A percentile compares a stretch with the other conserved stretches of the same genome.
phyloP scores from a whole-genome alignment of 2,113 vertebrate species.

The Melanerpes aurifrons region DNA sequence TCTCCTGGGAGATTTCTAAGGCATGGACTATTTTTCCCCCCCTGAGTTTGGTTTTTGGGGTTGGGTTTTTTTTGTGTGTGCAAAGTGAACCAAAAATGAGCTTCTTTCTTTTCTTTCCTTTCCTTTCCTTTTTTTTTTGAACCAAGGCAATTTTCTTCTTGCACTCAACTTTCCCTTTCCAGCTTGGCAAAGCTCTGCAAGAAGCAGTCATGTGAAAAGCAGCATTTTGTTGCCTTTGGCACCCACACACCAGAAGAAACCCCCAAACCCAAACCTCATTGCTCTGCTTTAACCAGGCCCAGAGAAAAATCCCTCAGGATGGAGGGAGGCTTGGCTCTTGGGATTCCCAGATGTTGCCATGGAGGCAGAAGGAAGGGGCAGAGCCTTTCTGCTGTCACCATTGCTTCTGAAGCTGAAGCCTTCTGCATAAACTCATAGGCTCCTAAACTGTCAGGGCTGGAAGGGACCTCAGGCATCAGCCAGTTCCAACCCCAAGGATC shows the following conservation, averaged over 20 bases:
- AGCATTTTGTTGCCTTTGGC: background rate
- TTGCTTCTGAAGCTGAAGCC: background rate
- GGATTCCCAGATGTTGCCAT: background rate
- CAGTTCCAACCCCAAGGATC: too few relatives aligned
- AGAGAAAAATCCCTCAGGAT: background rate
- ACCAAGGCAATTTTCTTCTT: background rate
- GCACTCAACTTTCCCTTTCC: background rate
- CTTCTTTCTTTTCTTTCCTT: background rate
- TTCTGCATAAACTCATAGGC: fast-evolving
- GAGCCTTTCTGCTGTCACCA: background rate
- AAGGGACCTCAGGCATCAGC: too few relatives aligned
- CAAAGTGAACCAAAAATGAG: background rate
- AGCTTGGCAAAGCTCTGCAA: background rate
- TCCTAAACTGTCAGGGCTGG: too few relatives aligned
- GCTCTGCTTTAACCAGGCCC: background rate
- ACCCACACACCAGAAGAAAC: background rate
- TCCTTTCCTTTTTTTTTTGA: background rate
- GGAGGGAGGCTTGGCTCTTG: background rate
- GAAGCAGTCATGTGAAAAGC: background rate
- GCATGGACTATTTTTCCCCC: background rate
- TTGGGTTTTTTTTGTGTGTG: background rate
- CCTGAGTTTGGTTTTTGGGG: background rate
- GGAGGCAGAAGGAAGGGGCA: background rate
- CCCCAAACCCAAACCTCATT: background rate
- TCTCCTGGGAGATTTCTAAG: background rate